A percentile compares a stretch with the other conserved stretches of the same genome.
Conservation (phyloP, 1,140 invertebrate genomes). For the Eciton burchellii region DNA sequence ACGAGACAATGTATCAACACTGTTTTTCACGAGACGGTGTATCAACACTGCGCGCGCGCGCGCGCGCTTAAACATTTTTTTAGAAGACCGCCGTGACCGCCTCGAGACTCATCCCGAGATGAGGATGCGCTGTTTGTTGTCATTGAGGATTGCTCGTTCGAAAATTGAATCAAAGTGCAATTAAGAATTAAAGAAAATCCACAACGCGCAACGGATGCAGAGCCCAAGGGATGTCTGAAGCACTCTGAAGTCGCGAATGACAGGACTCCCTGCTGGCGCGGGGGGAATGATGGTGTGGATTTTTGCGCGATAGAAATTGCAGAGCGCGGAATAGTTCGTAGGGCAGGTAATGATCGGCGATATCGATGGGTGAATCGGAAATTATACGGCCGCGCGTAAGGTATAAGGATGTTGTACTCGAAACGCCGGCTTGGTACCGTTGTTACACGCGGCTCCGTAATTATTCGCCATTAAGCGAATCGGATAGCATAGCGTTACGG, state of each 20-base stretch:
- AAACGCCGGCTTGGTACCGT: constrained; percentile 46
- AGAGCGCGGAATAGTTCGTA: constrained; percentile 54
- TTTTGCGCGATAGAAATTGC: constrained; percentile 54
- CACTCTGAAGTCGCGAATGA: constrained; percentile 23
- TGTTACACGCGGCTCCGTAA: constrained; percentile 55
- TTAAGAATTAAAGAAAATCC: too few relatives aligned
- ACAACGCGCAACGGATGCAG: neutral
- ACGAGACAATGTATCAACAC: too few relatives aligned
- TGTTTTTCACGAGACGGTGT: too few relatives aligned
- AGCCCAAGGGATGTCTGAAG: neutral
- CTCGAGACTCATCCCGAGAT: too few relatives aligned
- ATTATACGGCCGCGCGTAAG: constrained; percentile 52
- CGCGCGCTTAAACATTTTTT: too few relatives aligned
- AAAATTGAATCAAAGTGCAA: neutral
- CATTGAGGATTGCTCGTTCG: too few relatives aligned
- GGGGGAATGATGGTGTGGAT: constrained; percentile 4
- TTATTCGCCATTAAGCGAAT: constrained; percentile 71
- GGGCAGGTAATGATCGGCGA: constrained; percentile 53
- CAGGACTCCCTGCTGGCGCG: neutral
- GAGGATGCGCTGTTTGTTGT: too few relatives aligned
- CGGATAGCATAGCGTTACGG: constrained; percentile 65
- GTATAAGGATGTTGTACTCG: constrained; percentile 44
- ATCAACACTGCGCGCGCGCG: too few relatives aligned
- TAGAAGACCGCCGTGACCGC: too few relatives aligned
- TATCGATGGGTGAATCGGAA: constrained; percentile 51